Percentiles rank a stretch among this genome's conserved stretches.
phyloP scores from a whole-genome alignment of 2,797 vertebrate species.

The Poecile montanus region DNA sequence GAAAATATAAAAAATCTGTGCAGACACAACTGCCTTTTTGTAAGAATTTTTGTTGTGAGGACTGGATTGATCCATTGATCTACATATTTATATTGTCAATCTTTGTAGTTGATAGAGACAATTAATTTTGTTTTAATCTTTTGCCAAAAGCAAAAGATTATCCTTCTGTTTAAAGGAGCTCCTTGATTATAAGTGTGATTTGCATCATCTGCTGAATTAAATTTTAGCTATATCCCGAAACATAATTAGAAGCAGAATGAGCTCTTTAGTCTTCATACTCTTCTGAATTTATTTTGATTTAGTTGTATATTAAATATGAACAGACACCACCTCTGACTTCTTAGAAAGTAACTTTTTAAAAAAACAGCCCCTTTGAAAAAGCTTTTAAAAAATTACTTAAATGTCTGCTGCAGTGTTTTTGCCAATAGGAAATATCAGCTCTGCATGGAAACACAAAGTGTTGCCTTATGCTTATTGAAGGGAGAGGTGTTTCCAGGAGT shows the following conservation, averaged over 20 bases:
- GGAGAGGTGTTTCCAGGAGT: neutral
- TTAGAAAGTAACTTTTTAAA: neutral
- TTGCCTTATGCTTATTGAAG: neutral
- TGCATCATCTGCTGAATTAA: neutral
- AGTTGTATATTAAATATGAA: conserved; percentile 36
- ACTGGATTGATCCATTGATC: neutral
- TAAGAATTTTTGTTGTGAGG: neutral
- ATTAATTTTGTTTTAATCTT: neutral
- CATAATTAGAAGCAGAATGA: neutral
- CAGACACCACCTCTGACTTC: neutral
- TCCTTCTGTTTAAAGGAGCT: neutral
- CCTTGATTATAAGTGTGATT: neutral
- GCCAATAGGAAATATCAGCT: neutral
- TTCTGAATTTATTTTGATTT: neutral
- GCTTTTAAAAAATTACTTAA: neutral
- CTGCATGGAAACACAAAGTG: neutral
- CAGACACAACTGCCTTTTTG: neutral
- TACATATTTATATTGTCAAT: neutral
- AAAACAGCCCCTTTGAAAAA: neutral
- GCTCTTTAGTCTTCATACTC: neutral
- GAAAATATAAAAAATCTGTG: neutral
- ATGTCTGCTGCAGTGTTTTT: neutral
- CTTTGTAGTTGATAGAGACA: neutral
- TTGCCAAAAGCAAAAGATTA: neutral
- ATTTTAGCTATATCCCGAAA: neutral